These are phyloP conservation scores for Polyergus mexicanus DNA, from an alignment of 1,140 invertebrate species.

Conservation along the genomic window DNA sequence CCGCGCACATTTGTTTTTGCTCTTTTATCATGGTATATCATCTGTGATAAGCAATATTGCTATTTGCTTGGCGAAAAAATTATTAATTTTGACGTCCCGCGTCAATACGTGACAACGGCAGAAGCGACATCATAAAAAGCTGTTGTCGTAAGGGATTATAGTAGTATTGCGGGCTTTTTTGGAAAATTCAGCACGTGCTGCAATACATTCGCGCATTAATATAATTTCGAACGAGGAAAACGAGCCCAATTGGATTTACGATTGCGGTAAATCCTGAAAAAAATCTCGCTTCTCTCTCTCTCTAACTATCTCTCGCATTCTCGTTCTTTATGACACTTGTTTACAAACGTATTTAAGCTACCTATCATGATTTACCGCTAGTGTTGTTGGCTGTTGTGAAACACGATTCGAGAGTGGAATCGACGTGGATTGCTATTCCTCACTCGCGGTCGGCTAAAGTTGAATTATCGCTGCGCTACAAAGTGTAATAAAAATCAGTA, in stretches of 20 bases:
- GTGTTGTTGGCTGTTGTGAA: not conserved
- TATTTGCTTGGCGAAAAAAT: conserved; percentile 17
- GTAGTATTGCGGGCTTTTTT: not conserved
- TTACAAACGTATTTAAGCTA: conserved; percentile 47
- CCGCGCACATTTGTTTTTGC: not conserved
- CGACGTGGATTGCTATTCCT: conserved; percentile 16
- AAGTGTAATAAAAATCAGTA: conserved; percentile 22
- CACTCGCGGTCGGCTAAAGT: not conserved
- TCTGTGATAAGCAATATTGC: not conserved
- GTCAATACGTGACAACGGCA: conserved; percentile 29
- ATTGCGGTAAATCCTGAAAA: conserved; percentile 32
- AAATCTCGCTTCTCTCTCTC: not conserved
- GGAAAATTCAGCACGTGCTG: conserved; percentile 32
- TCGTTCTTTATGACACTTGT: conserved; percentile 56
- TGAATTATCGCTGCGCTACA: conserved; percentile 9
- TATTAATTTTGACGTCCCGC: conserved; percentile 39
- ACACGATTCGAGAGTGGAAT: conserved; percentile 38
- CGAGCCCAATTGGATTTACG: conserved; percentile 43
- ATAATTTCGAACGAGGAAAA: conserved; percentile 49
- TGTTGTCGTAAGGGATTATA: conserved; percentile 45
- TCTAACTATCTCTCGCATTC: not conserved
- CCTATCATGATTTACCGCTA: conserved; percentile 33
- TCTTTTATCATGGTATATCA: not conserved
- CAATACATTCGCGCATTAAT: conserved; percentile 36
- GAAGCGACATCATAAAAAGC: conserved; percentile 39